Conservation (phyloP, 53 echinoderm and acorn worm species). For the Hippasteria phrygiana region DNA sequence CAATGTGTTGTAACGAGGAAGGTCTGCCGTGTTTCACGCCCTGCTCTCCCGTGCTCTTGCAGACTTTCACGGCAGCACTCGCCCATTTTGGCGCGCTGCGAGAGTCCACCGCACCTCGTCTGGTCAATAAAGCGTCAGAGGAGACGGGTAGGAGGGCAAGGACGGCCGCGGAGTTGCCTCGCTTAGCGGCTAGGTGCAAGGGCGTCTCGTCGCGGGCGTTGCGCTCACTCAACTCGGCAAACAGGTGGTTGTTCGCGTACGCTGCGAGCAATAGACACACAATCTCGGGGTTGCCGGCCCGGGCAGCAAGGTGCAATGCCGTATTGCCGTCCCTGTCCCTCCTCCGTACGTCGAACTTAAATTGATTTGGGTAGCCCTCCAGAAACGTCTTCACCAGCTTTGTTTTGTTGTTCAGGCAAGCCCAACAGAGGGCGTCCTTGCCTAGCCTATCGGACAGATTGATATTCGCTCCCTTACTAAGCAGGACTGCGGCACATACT, state of each 20-base stretch:
- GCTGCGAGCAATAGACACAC: slow-evolving; percentile 51
- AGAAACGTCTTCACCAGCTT: slow-evolving; percentile 36
- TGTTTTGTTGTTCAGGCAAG: slow-evolving; percentile 44
- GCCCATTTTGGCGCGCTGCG: slow-evolving; percentile 60
- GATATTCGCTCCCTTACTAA: slow-evolving; percentile 52
- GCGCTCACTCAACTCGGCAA: neutral
- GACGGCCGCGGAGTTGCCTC: slow-evolving; percentile 36
- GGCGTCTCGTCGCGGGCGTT: slow-evolving; percentile 55
- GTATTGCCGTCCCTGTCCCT: slow-evolving; percentile 73
- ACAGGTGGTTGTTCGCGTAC: slow-evolving; percentile 2
- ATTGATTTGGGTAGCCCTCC: slow-evolving; percentile 27
- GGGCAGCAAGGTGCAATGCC: slow-evolving; percentile 70
- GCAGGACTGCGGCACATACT: slow-evolving; percentile 6
- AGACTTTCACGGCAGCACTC: slow-evolving; percentile 32
- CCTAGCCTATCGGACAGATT: slow-evolving; percentile 48
- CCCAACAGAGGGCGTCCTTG: slow-evolving; percentile 66
- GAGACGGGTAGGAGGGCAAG: slow-evolving; percentile 8
- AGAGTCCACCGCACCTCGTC: slow-evolving; percentile 52
- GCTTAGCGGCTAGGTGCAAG: slow-evolving; percentile 37
- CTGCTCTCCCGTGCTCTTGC: neutral
- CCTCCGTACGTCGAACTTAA: slow-evolving; percentile 59
- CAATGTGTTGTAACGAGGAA: neutral
- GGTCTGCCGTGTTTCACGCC: slow-evolving; percentile 18
- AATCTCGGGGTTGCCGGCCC: slow-evolving; percentile 39
- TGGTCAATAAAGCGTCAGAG: slow-evolving; percentile 16